These are phyloP conservation scores for Cuculus canorus DNA, from an alignment of 2,797 vertebrate species.

Conservation along the genomic window DNA sequence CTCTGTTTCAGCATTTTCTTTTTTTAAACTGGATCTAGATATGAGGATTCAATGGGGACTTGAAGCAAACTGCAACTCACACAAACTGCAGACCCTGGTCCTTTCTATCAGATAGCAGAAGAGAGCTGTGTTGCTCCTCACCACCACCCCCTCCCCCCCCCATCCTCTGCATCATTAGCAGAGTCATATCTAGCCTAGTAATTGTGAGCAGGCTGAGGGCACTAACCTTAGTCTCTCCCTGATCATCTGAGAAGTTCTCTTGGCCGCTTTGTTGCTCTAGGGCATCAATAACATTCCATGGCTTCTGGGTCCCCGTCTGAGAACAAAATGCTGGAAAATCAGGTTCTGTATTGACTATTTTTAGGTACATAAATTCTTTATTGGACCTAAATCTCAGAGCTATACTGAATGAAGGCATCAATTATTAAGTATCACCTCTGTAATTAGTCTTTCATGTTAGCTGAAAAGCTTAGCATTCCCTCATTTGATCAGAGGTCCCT, in stretches of 20 bases:
- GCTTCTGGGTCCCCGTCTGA: not conserved
- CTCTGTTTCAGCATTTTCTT: not conserved
- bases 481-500: slow-evolving; percentile 39
- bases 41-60: not conserved
- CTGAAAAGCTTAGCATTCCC: slow-evolving; percentile 16
- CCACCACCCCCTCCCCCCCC: no score
- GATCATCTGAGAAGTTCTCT: not conserved
- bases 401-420: slow-evolving; percentile 29
- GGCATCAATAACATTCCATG: not conserved
- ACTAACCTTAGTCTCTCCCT: not conserved
- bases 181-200: not conserved
- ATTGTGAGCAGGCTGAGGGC: not conserved
- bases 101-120: not conserved
- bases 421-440: slow-evolving; percentile 48
- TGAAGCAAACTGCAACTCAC: not conserved
- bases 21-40: not conserved
- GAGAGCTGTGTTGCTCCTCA: not conserved
- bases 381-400: slow-evolving; percentile 41
- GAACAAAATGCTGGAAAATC: slow-evolving; percentile 3
- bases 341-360: slow-evolving; percentile 38
- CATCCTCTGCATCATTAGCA: not conserved
- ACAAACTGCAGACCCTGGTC: not conserved
- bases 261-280: not conserved
- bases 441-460: slow-evolving; percentile 57
- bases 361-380: slow-evolving; percentile 50